Percentiles rank a stretch among this genome's conserved stretches.
Evolutionary conservation across 2,888 invertebrate genomes (phyloP).

Genomic region (Danaus chrysippus): DNA sequence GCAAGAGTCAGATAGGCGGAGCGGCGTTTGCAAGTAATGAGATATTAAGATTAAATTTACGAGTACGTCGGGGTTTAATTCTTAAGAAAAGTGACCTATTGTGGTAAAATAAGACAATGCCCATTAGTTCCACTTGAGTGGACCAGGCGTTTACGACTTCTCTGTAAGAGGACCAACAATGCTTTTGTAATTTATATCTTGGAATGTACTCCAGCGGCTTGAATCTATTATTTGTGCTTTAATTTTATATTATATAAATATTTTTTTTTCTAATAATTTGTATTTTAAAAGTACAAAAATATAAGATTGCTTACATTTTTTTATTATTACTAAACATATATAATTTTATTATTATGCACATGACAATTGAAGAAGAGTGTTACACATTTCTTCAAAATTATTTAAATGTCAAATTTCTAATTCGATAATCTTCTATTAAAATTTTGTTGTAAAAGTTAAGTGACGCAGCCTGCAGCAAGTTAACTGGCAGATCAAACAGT

Average conservation of each 20-base stretch:
- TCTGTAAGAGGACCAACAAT: constrained; percentile 54
- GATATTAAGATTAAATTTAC: constrained; percentile 75
- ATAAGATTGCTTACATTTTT: no score
- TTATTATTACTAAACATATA: background rate
- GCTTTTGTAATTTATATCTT: constrained; percentile 68
- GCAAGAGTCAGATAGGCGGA: constrained; percentile 55
- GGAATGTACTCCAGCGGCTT: constrained; percentile 53
- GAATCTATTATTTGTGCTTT: constrained; percentile 32
- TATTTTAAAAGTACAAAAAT: no score
- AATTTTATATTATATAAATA: background rate
- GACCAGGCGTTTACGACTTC: constrained; percentile 56
- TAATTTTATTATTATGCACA: constrained; percentile 26
- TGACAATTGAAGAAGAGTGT: background rate
- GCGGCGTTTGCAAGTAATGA: constrained; percentile 72
- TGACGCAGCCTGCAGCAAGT: constrained; percentile 45
- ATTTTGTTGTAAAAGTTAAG: constrained; percentile 40
- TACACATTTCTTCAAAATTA: background rate
- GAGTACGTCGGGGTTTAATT: constrained; percentile 64
- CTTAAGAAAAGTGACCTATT: constrained; percentile 76
- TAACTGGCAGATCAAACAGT: constrained; percentile 52
- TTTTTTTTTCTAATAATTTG: background rate
- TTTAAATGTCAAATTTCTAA: constrained; percentile 6
- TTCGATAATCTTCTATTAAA: constrained; percentile 38
- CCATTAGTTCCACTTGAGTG: constrained; percentile 68
- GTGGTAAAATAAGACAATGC: constrained; percentile 73